Evolutionary conservation across 2,113 vertebrate genomes (phyloP).

Genomic region (Macaca mulatta): DNA sequence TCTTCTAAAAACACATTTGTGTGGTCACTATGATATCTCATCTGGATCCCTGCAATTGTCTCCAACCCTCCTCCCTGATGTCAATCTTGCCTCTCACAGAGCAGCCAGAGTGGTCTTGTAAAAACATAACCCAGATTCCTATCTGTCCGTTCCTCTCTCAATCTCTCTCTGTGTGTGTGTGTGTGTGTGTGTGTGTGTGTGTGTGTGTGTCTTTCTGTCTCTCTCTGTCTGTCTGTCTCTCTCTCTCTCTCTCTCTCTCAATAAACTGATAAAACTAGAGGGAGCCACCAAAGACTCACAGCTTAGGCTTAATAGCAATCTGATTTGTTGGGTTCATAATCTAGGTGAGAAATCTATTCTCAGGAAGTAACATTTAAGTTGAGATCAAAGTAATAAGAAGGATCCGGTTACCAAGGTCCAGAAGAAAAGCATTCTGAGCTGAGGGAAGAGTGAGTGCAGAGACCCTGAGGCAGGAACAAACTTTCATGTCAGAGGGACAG

Average conservation of each 20-base stretch:
- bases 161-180: no score
- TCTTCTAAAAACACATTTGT: no score
- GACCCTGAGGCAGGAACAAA: neutral
- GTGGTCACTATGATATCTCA: neutral
- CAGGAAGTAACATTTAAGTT: neutral
- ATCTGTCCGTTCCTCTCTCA: neutral
- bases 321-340: neutral
- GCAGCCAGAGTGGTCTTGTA: neutral
- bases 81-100: neutral
- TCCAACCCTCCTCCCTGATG: neutral
- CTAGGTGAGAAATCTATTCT: neutral
- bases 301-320: neutral
- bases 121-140: neutral
- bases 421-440: neutral
- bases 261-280: neutral
- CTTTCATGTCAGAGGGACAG: neutral
- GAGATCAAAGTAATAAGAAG: neutral
- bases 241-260: neutral
- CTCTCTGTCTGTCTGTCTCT: neutral
- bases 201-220: neutral
- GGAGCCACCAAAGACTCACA: neutral
- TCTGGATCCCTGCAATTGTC: neutral
- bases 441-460: neutral
- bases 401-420: neutral
- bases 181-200: no score